phyloP scores from a whole-genome alignment of 35 echinoderm and acorn worm species.

The Stichopus chloronotus region DNA sequence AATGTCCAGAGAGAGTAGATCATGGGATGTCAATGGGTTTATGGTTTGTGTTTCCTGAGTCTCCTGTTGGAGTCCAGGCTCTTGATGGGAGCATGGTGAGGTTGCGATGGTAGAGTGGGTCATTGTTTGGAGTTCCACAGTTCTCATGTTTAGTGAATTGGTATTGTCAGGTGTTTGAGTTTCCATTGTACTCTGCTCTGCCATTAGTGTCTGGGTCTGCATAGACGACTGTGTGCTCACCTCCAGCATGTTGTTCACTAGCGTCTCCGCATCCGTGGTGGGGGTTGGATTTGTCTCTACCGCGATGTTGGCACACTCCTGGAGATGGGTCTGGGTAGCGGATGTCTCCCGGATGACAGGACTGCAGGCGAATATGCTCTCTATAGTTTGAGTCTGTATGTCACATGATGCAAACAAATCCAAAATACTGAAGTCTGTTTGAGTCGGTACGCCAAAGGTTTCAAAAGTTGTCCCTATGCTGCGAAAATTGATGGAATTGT shows the following conservation, averaged over 20 bases:
- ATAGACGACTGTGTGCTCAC: background rate
- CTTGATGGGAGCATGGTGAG: slow-evolving; percentile 20
- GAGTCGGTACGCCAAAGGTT: slow-evolving; percentile 37
- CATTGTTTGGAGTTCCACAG: slow-evolving; percentile 47
- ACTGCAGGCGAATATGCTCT: slow-evolving; percentile 49
- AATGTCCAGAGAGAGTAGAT: slow-evolving; percentile 49
- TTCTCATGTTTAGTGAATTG: slow-evolving; percentile 21
- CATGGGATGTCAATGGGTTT: slow-evolving; percentile 15
- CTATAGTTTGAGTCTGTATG: slow-evolving; percentile 54
- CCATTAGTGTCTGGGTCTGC: slow-evolving; percentile 42
- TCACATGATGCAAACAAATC: slow-evolving; percentile 56
- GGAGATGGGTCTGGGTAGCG: slow-evolving; percentile 30
- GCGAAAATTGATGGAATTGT: slow-evolving; percentile 22
- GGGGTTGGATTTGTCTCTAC: background rate
- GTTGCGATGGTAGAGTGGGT: slow-evolving; percentile 48
- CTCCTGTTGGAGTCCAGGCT: background rate
- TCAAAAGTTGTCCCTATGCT: slow-evolving; percentile 54
- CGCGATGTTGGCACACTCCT: background rate
- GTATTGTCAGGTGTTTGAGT: slow-evolving; percentile 12
- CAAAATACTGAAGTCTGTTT: slow-evolving; percentile 43
- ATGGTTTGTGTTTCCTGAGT: slow-evolving; percentile 43
- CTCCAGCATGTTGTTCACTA: slow-evolving; percentile 28
- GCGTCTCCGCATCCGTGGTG: slow-evolving; percentile 10
- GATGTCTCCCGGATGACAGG: slow-evolving; percentile 25
- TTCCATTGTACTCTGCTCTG: slow-evolving; percentile 37